Evolutionary conservation across 2,888 invertebrate species (phyloP).

Genomic region (Rhamphomyia laevipes): DNA sequence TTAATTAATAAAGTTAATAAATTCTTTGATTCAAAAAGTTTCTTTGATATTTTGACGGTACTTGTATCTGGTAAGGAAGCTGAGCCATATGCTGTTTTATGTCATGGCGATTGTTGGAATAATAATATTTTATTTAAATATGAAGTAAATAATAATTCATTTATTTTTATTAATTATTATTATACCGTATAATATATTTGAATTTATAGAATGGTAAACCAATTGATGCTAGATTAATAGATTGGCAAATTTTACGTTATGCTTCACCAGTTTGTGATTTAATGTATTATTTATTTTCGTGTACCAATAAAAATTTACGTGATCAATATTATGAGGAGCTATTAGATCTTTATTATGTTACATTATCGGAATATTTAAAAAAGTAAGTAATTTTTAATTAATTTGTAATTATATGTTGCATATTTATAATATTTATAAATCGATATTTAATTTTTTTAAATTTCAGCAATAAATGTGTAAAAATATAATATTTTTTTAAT

Average conservation of each 20-base stretch:
- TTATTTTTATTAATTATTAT: not conserved
- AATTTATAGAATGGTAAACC: slow-evolving; percentile 14
- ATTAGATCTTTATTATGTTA: slow-evolving; percentile 24
- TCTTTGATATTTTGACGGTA: slow-evolving; percentile 19
- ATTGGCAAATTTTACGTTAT: slow-evolving; percentile 32
- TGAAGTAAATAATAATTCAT: slow-evolving; percentile 10
- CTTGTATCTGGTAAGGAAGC: slow-evolving; percentile 19
- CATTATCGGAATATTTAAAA: slow-evolving; percentile 19
- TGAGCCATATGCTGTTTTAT: slow-evolving; percentile 30
- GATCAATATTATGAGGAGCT: slow-evolving; percentile 20
- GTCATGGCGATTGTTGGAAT: slow-evolving; percentile 35
- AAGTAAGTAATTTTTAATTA: too few relatives aligned
- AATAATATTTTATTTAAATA: slow-evolving; percentile 30
- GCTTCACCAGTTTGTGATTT: slow-evolving; percentile 30
- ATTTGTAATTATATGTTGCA: too few relatives aligned
- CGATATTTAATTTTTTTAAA: too few relatives aligned
- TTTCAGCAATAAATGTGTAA: too few relatives aligned
- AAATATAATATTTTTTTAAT: too few relatives aligned
- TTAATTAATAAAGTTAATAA: slow-evolving; percentile 16
- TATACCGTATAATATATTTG: not conserved
- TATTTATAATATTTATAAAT: too few relatives aligned
- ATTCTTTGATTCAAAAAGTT: slow-evolving; percentile 17
- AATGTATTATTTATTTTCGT: slow-evolving; percentile 27
- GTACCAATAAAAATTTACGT: slow-evolving; percentile 25
- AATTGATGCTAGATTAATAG: slow-evolving; percentile 24